Base-by-base conservation (phyloP, 2,888 invertebrate genomes). In the Melieria picta region DNA sequence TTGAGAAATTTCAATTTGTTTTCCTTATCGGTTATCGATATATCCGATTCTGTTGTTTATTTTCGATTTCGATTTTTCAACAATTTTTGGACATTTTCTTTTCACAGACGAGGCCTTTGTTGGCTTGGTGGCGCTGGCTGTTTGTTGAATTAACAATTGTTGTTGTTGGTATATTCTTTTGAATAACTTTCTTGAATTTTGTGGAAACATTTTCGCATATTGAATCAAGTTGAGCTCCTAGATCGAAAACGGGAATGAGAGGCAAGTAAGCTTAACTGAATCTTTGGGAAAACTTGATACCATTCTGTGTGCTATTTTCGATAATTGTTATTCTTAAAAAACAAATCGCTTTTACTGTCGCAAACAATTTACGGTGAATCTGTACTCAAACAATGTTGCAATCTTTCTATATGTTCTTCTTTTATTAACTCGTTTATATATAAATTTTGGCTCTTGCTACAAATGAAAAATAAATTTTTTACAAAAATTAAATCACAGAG, bases 181-280 rank as follows among this genome's bases (percentile, higher is more conserved):
- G 60, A 48, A 46, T 60, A 58, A 56, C 50, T 47, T 68, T 6
- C 45, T 30, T 45, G 58, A 47, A 45, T 82, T 78, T 81, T 85
- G 84, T 84, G 84, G 85, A 85, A 82, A 83, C 83, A 81, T 80
- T 83, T 83, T 83, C 82, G 84, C 84, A 85, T 80, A 83, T 85
- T 85, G 85, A 85, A 85, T 85, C 85, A 85, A 85, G 84, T 85
- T 82, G 85, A 85, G 85, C 85, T 85, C 85, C 83, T 85, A 85
- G 85, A 85, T 85, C 85, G 85, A 85, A 85, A 85, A 85, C 85
- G 85, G 85, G 85, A 85, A 85, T 85, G 85, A 85, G 85, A 85
- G 85, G 85, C 84, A 85, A 85, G 85, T 84, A 85, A 85, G 85
- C 85, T 85, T 81, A 83, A 84, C 83, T 81, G 84, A 85, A 85